Percentiles rank a stretch among this genome's conserved stretches.
phyloP scores from a whole-genome alignment of 2,797 vertebrate genomes.

The Oreochromis grahami region DNA sequence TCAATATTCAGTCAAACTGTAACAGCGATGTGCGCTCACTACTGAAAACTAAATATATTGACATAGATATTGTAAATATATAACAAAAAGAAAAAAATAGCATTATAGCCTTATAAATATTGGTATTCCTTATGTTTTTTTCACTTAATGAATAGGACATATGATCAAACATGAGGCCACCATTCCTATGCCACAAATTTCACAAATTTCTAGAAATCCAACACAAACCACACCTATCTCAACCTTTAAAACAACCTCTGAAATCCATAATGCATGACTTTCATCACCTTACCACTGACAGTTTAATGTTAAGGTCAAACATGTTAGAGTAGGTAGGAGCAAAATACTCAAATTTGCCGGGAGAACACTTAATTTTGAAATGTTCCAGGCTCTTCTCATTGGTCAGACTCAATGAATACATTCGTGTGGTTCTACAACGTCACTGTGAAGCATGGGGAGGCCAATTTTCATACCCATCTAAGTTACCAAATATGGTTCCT shows the following conservation, averaged over 20 bases:
- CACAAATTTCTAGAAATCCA: not conserved
- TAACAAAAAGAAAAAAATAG: not conserved
- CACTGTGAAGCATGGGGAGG: not conserved
- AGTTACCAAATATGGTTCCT: not conserved
- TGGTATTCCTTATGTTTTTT: not conserved
- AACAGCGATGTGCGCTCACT: accelerated
- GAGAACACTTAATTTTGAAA: not conserved
- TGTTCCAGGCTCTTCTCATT: not conserved
- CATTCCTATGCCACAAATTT: not conserved
- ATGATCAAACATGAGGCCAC: not conserved
- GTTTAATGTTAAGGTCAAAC: not conserved
- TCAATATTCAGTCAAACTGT: not conserved
- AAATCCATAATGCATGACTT: not conserved
- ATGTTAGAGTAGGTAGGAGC: not conserved
- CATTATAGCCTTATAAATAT: not conserved
- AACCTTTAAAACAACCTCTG: not conserved
- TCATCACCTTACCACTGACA: not conserved
- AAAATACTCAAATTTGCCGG: not conserved
- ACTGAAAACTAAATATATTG: not conserved
- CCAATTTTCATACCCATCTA: not conserved
- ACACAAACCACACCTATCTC: not conserved
- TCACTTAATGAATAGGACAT: not conserved
- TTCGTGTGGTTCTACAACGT: accelerated
- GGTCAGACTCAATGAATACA: not conserved
- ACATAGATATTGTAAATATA: not conserved